Evolutionary conservation across 2,888 invertebrate genomes (phyloP), one percentile per base, ranked within the genome.

Genomic region (Drosophila melanosoma): DNA sequence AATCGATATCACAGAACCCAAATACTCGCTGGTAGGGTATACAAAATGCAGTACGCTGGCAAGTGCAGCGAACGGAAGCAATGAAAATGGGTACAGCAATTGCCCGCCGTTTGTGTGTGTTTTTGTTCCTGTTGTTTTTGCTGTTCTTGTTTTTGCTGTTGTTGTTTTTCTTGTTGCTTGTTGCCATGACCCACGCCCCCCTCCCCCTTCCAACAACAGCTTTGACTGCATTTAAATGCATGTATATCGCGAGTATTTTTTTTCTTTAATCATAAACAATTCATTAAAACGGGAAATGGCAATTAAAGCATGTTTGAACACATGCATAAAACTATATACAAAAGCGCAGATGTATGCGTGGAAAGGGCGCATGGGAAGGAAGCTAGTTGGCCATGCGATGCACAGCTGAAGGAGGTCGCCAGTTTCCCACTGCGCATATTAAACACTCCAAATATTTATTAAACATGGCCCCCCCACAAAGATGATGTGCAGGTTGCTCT

Each of bases 271-370:
- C 61, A 82, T 89, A 86, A 86, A 89, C 88, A 87, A 89, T 86
- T 89, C 90, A 87, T 87, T 89, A 87, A 85, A 87, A 87, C 87
- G 87, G 85, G 87, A 87, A 90, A 87, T 78, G 86, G 86, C 90
- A 87, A 87, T 87, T 89, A 81, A 82, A 74, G 65, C 58, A 69
- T 60, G 69, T 40, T 59, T 26, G 36, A 45, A 51, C 54, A 87
- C 72, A 48, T 35, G 35, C 45, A 20, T 83, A 72, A 83, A 81
- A 81, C 76, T 77, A 86, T 78, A 83, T 68, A 69, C 74, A 69
- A 26, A 63, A 36, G 57, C n/a, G 48, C 11, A 54, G 20, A 54
- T 42, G 33, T 45, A 48, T 40, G 10, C n/a, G 23, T 3, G 17
- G 6, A 48, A 48, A 53, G 52, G 57, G 66, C 57, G 32, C 70